Conservation (phyloP, 1,140 invertebrate species). For the Penaeus japonicus region DNA sequence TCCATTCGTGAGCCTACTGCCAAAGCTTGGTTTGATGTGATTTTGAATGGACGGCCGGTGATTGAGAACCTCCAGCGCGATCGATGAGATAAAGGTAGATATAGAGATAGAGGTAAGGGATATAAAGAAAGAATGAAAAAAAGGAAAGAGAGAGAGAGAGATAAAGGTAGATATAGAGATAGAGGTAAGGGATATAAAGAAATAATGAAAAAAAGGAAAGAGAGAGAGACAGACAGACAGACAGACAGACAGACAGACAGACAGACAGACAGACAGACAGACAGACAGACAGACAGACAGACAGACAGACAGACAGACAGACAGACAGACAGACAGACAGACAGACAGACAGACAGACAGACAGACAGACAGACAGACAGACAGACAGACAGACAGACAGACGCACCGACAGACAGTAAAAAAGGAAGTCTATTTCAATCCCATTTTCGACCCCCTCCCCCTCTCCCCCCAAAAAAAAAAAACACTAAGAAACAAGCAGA, state of each 20-base stretch:
- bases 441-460: too few relatives aligned
- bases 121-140: neutral
- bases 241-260: neutral
- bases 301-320: neutral
- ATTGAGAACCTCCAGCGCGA: too few relatives aligned
- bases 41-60: too few relatives aligned
- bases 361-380: neutral
- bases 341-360: neutral
- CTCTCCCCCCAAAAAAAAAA: too few relatives aligned
- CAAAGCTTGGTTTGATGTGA: neutral
- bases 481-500: too few relatives aligned
- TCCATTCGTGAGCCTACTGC: too few relatives aligned
- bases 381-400: constrained; percentile 10
- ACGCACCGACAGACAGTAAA: too few relatives aligned
- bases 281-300: neutral
- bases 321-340: neutral
- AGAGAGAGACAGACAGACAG: neutral
- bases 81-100: neutral
- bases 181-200: neutral
- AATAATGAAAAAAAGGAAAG: neutral
- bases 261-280: neutral
- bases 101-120: neutral
- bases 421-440: too few relatives aligned
- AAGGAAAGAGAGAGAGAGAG: neutral
- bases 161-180: neutral